Base-by-base conservation (phyloP, 2,113 vertebrate genomes). In the Naja naja region DNA sequence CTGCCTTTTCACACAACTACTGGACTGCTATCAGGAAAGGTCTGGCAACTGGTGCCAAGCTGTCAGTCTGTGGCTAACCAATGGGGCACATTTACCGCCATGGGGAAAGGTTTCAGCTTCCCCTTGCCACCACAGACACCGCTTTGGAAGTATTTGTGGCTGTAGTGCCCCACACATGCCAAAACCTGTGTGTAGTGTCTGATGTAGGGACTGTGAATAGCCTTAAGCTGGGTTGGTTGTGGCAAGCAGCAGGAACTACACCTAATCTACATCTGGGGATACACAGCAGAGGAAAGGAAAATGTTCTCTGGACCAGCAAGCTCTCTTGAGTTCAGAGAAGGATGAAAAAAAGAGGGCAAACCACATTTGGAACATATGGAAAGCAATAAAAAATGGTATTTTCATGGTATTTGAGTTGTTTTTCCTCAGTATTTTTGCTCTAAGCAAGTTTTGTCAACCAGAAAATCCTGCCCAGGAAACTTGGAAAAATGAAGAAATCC, bases 381-480 rank as follows among this genome's bases (percentile, higher is more conserved):
- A 85, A 90, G 39, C 60, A 58, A 87, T 52, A n/a, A 23, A 49
- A 89, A 90, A 43, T 22, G 18, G 18, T 81, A 9, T 81, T 81
- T 27, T 39, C 89, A 64, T 81, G 34, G 94, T 64, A 85, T 81
- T 94, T 94, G 91, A 94, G 64, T 95, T 94, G 92, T 95, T 93
- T 96, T 95, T 92, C 93, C 89, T 85, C 91, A 91, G 90, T 96
- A 94, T 94, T 95, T 97, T 95, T 93, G 96, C 94, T 95, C 94
- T 95, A 94, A 91, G 95, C 94, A 95, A 94, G 90, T 95, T 94
- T 55, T 81, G 93, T 94, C 94, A 96, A 95, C 96, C 97, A 96
- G 96, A 96, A 97, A 96, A 93, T 96, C 96, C 95, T 96, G 81
- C 96, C 96, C 90, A 97, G 97, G 96, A 97, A 94, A 97, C 94